Conservation (phyloP, 2,888 invertebrate species). For the Ernsta delagoae region DNA sequence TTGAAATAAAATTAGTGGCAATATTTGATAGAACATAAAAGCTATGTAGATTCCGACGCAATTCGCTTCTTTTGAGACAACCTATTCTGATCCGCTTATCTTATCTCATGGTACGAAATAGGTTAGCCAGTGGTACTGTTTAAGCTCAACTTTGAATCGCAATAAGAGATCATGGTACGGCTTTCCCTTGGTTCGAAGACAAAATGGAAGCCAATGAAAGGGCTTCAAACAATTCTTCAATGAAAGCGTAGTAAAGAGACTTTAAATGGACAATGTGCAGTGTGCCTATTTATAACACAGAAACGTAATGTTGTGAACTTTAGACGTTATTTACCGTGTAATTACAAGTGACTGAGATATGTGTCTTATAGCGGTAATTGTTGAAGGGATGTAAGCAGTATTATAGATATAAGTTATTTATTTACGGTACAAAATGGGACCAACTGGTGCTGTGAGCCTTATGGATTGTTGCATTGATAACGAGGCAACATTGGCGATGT, state of each 20-base stretch:
- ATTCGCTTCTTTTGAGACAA: no score
- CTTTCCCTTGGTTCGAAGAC: background rate
- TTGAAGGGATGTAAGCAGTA: constrained; percentile 68
- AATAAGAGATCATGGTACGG: no score
- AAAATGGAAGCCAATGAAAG: background rate
- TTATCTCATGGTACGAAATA: no score
- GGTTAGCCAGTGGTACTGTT: no score
- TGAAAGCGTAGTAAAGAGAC: constrained; percentile 11
- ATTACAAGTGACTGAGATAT: constrained; percentile 55
- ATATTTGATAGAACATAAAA: no score
- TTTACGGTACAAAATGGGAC: constrained; percentile 66
- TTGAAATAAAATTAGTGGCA: no score
- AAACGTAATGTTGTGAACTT: constrained; percentile 40
- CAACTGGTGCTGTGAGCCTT: constrained; percentile 76
- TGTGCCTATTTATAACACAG: constrained; percentile 38
- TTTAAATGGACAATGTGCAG: constrained; percentile 25
- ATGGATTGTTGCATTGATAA: constrained; percentile 44
- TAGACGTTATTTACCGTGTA: constrained; percentile 37
- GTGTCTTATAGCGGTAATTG: constrained; percentile 58
- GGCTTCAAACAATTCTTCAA: background rate
- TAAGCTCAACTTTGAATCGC: background rate
- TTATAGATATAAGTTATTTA: constrained; percentile 71
- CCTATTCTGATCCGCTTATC: no score
- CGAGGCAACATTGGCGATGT: background rate
- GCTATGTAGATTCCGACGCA: no score